Conservation (phyloP, 2,888 invertebrate species). For the Drosophila nr. perissopoda region DNA sequence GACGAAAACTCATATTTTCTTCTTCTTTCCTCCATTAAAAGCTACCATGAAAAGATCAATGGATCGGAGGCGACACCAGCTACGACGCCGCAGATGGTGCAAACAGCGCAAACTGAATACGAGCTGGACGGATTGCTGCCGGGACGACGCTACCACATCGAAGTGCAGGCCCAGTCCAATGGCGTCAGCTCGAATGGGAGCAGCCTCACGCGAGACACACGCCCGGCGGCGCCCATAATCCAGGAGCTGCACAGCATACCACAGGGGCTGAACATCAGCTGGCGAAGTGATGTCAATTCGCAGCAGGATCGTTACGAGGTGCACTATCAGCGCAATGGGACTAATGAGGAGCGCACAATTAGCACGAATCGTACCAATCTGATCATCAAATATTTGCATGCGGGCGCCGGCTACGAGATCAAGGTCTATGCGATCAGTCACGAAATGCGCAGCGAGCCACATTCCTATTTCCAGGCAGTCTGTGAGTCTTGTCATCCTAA, state of each 20-base stretch:
- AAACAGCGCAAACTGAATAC: slow-evolving; percentile 88
- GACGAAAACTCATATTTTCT: not conserved
- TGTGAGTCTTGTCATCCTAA: slow-evolving; percentile 87
- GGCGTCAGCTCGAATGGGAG: slow-evolving; percentile 92
- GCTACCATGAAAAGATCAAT: slow-evolving; percentile 93
- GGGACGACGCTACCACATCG: slow-evolving; percentile 94
- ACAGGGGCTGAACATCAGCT: slow-evolving; percentile 92
- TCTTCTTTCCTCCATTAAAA: slow-evolving; percentile 19
- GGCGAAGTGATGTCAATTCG: slow-evolving; percentile 96
- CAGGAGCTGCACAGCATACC: slow-evolving; percentile 91
- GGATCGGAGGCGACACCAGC: slow-evolving; percentile 89
- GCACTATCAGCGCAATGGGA: slow-evolving; percentile 91
- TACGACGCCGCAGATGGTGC: slow-evolving; percentile 84
- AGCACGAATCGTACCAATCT: slow-evolving; percentile 89
- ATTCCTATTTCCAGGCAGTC: slow-evolving; percentile 94
- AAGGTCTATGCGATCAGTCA: slow-evolving; percentile 95
- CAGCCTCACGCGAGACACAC: slow-evolving; percentile 90
- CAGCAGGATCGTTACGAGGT: slow-evolving; percentile 94
- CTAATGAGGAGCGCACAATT: slow-evolving; percentile 87
- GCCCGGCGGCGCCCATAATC: slow-evolving; percentile 94
- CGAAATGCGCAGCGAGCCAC: slow-evolving; percentile 91
- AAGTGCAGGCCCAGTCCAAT: slow-evolving; percentile 93
- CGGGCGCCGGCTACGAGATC: slow-evolving; percentile 95
- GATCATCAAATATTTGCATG: slow-evolving; percentile 90
- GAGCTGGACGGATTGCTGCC: slow-evolving; percentile 92